Percentiles rank a stretch among this genome's conserved stretches.
Evolutionary conservation across 2,888 invertebrate species (phyloP).

Genomic region (Epistrophe eligans): DNA sequence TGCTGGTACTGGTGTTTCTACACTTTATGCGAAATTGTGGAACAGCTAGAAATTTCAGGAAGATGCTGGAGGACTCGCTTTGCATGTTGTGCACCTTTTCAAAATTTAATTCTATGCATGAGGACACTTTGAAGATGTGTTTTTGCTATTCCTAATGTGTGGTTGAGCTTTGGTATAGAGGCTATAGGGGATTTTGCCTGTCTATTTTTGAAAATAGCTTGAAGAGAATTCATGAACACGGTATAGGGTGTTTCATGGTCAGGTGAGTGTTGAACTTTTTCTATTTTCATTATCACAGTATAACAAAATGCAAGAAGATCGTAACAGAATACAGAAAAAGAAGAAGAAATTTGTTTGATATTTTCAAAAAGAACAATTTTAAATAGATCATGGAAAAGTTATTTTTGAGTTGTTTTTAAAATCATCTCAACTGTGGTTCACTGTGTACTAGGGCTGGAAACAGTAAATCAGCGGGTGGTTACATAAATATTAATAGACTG

Average conservation of each 20-base stretch:
- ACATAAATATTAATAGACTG: not conserved
- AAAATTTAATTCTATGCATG: conserved; percentile 69
- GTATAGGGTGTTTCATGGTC: not conserved
- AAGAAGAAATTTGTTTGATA: too few relatives aligned
- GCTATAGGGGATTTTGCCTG: conserved; percentile 6
- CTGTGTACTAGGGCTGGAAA: not conserved
- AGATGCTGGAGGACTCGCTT: conserved; percentile 31
- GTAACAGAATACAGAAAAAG: too few relatives aligned
- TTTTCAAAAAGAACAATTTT: too few relatives aligned
- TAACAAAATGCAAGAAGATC: too few relatives aligned
- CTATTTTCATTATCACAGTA: too few relatives aligned
- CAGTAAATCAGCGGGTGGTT: not conserved
- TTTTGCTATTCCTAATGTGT: conserved; percentile 45
- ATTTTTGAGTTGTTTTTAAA: too few relatives aligned
- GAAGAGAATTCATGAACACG: not conserved
- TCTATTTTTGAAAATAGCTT: conserved; percentile 26
- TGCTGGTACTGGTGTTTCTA: not conserved
- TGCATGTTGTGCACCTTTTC: conserved; percentile 51
- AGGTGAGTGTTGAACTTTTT: too few relatives aligned
- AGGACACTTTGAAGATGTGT: conserved; percentile 55
- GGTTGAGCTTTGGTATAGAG: conserved; percentile 23
- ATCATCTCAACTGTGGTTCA: too few relatives aligned
- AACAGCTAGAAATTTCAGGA: conserved; percentile 41
- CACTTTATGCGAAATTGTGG: not conserved
- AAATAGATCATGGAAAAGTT: too few relatives aligned